Conservation (phyloP, 2,797 vertebrate genomes). For the Cyclura pinguis region DNA sequence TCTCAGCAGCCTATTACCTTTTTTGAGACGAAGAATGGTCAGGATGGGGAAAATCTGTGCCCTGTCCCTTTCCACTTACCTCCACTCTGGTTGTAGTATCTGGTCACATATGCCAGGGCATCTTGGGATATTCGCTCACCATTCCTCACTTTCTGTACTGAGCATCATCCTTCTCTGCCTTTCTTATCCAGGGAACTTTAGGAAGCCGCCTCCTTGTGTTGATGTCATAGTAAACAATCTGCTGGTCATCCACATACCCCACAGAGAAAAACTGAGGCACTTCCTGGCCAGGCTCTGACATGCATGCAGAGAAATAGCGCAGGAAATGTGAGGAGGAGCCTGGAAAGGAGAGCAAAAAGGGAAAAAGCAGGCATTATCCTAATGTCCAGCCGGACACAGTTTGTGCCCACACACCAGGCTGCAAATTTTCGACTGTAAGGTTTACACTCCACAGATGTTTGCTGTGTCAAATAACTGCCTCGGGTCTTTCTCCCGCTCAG, state of each 20-base stretch:
- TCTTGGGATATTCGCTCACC: slow-evolving; percentile 23
- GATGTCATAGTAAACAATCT: slow-evolving; percentile 3
- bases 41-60: background rate
- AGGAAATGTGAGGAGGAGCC: background rate
- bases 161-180: background rate
- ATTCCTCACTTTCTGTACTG: slow-evolving; percentile 26
- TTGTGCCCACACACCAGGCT: no score
- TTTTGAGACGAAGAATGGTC: background rate
- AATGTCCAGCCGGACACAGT: no score
- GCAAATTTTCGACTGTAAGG: no score
- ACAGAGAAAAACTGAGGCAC: background rate
- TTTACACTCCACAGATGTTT: no score
- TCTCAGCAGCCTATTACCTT: no score
- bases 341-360: background rate
- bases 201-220: background rate
- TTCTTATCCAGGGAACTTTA: slow-evolving; percentile 17
- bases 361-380: background rate
- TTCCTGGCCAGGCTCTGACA: background rate
- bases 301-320: slow-evolving; percentile 12
- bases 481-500: no score
- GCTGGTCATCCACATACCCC: background rate
- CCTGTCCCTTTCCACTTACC: background rate
- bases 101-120: background rate
- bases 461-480: no score
- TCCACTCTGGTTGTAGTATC: slow-evolving; percentile 40